phyloP scores from a whole-genome alignment of 1,140 invertebrate genomes.

The Pseudomyrmex flavicornis region DNA sequence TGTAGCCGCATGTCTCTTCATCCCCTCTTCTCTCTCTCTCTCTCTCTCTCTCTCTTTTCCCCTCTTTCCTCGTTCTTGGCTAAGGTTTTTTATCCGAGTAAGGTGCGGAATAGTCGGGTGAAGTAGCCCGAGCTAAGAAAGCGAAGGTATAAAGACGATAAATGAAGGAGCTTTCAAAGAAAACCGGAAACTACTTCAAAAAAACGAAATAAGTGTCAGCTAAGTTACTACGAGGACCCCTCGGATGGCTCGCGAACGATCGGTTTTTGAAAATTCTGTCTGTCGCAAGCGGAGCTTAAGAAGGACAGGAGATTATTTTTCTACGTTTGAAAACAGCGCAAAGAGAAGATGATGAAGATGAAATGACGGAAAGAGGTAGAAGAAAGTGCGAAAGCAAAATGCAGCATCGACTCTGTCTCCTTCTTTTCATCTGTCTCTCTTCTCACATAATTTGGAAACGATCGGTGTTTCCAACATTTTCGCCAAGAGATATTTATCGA shows the following conservation, averaged over 20 bases:
- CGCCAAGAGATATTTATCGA: neutral
- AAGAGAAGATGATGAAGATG: neutral
- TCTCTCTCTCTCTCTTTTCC: neutral
- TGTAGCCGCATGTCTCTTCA: constrained; percentile 59
- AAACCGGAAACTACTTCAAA: constrained; percentile 57
- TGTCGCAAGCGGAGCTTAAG: constrained; percentile 16
- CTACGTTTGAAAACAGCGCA: neutral
- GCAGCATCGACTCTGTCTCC: neutral
- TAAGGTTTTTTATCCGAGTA: constrained; percentile 25
- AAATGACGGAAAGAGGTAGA: neutral
- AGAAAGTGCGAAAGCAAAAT: constrained; percentile 3
- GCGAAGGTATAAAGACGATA: constrained; percentile 55
- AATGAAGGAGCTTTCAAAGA: constrained; percentile 61
- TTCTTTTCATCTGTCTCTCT: no score
- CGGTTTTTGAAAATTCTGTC: constrained; percentile 54
- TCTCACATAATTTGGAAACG: neutral
- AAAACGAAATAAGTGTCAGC: constrained; percentile 54
- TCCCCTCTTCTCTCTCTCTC: constrained; percentile 49
- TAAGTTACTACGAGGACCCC: constrained; percentile 31
- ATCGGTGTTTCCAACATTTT: neutral
- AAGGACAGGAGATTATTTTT: constrained; percentile 29
- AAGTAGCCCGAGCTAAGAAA: constrained; percentile 27
- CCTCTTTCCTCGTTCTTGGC: constrained; percentile 32
- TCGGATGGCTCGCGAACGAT: constrained; percentile 21
- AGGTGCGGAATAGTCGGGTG: constrained; percentile 54